These are phyloP conservation scores for Ischnus inquisitorius DNA, from an alignment of 2,888 invertebrate genomes.

Conservation along the genomic window DNA sequence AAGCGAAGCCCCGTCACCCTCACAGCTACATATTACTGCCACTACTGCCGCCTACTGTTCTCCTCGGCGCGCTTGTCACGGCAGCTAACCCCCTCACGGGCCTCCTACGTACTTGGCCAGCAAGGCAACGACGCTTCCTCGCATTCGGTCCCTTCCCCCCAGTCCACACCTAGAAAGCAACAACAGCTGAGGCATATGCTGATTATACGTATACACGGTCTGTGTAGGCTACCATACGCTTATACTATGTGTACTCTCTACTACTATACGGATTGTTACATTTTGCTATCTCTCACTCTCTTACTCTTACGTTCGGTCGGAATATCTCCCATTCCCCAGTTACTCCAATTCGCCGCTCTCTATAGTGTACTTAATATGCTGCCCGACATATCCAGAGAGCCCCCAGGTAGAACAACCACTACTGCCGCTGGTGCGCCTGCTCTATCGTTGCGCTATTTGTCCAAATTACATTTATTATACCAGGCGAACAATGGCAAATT, in stretches of 20 bases:
- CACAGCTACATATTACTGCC: conserved; percentile 59
- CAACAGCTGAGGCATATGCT: conserved; percentile 26
- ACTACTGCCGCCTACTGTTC: conserved; percentile 50
- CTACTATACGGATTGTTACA: conserved; percentile 32
- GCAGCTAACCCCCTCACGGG: conserved; percentile 40
- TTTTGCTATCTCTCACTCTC: conserved; percentile 52
- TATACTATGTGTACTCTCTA: conserved; percentile 20
- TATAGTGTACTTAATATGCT: conserved; percentile 11
- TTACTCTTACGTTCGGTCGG: conserved; percentile 19
- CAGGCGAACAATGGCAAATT: conserved; percentile 71
- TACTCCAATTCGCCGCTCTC: conserved; percentile 27
- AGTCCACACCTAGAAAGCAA: conserved; percentile 1
- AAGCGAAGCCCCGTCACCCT: conserved; percentile 55
- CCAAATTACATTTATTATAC: conserved; percentile 74
- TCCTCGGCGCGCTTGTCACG: conserved; percentile 33
- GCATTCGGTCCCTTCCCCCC: background rate
- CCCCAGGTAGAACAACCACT: conserved; percentile 38
- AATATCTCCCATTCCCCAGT: conserved; percentile 31
- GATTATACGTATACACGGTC: conserved; percentile 35
- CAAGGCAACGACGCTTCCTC: conserved; percentile 33
- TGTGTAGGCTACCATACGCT: conserved; percentile 31
- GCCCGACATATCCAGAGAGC: conserved; percentile 28
- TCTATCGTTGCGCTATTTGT: conserved; percentile 72
- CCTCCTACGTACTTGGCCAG: conserved; percentile 43
- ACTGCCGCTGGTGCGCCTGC: conserved; percentile 19